Base-by-base conservation (phyloP, 2,113 vertebrate species). In the Mormyrus iriodes region DNA sequence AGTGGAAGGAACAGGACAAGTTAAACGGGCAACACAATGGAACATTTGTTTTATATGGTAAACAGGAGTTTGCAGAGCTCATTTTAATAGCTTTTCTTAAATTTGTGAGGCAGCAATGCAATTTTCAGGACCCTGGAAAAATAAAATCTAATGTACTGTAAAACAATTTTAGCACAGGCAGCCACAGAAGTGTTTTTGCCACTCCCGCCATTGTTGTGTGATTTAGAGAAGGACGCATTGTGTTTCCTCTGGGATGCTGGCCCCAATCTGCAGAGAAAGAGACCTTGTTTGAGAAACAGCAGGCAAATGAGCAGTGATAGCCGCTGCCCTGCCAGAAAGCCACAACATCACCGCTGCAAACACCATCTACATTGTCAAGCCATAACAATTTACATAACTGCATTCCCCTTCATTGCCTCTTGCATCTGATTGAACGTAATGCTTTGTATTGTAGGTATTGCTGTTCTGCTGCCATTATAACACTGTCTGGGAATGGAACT, bases 1-100 rank as follows among this genome's bases (percentile, higher is more conserved):
- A 51, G 44, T n/a, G 55, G 89, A 27, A 89, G 76, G 87, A 84
- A 61, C 39, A 39, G 91, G 52, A 92, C 48, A n/a, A 4, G 49
- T 88, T 27, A 88, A 51, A 86, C 17, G 15, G 51, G 27, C 46
- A 53, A 53, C 85, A 86, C 51, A 86, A 55, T 51, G 85, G n/a
- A 55, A 51, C 46, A 86, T 51, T 21, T 19, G 51, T 17, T 19
- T 35, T 53, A 19, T 39, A 53, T 86, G 12, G 7, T 0, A 53
- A 21, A 86, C 15, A 55, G n/a, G 35, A 35, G 12, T 86, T 53
- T 27, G 85, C 24, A 12, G 51, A n/a, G 21, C 39, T 35, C 51
- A 86, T 86, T 55, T 55, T 55, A 55, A 52, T 86, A 52, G 19
- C 48, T 53, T 86, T 48, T 17, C 21, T 52, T 19, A 21, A 46